Percentiles rank a stretch among this genome's conserved stretches.
Evolutionary conservation across 1,140 invertebrate genomes (phyloP).

Genomic region (Psix sp.): DNA sequence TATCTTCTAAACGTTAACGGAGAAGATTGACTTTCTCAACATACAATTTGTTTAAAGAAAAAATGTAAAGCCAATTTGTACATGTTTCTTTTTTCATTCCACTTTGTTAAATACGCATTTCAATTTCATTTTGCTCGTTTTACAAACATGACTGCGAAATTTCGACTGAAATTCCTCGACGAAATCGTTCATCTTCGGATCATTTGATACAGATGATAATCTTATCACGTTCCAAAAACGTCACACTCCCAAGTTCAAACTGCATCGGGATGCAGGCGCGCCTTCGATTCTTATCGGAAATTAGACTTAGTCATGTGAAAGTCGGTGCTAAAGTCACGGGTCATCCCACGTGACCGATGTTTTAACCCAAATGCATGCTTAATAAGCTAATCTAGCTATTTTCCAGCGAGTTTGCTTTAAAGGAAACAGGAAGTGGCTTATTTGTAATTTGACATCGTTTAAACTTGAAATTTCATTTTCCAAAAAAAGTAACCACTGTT

Average conservation of each 20-base stretch:
- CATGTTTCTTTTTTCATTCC: no score
- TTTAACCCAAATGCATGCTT: conserved; percentile 25
- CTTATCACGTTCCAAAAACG: conserved; percentile 32
- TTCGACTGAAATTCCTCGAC: neutral
- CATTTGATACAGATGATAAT: conserved; percentile 34
- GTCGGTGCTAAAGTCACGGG: conserved; percentile 4
- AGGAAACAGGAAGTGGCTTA: no score
- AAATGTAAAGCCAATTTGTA: no score
- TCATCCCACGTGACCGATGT: conserved; percentile 14
- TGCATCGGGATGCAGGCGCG: conserved; percentile 29
- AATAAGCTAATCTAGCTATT: conserved; percentile 5
- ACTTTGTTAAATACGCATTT: no score
- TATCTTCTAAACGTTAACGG: no score
- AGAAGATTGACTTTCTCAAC: no score
- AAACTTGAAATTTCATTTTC: no score
- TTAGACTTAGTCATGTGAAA: conserved; percentile 48
- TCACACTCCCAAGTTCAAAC: conserved; percentile 26
- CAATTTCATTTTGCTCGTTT: no score
- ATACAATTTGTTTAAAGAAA: no score
- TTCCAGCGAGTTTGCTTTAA: neutral
- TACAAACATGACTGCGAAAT: conserved; percentile 8
- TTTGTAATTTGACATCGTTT: no score
- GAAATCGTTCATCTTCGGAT: neutral
- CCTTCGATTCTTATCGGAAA: conserved; percentile 36
- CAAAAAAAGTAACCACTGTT: no score